phyloP scores from a whole-genome alignment of 2,113 vertebrate species.

The Neoarius graeffei region DNA sequence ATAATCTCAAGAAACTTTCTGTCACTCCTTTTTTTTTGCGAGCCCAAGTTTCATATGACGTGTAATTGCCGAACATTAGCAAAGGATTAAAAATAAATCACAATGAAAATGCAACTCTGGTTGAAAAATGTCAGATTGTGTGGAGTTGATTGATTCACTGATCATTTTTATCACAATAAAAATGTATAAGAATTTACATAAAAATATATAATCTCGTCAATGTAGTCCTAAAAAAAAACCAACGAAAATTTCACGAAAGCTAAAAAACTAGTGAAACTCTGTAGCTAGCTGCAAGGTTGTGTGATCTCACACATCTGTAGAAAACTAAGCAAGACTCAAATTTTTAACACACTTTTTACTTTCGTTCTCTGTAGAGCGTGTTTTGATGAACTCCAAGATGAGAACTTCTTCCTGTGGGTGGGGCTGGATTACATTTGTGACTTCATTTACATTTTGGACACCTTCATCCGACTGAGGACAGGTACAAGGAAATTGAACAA shows the following conservation, averaged over 20 bases:
- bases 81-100: background rate
- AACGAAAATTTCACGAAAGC: background rate
- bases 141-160: background rate
- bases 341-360: background rate
- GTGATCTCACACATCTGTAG: background rate
- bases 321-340: background rate
- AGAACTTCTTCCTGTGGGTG: conserved; percentile 83
- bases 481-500: conserved; percentile 66
- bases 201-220: background rate
- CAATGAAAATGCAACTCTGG: background rate
- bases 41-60: background rate
- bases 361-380: conserved; percentile 79
- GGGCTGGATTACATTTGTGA: conserved; percentile 89
- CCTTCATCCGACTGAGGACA: conserved; percentile 83
- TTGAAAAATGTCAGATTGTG: background rate
- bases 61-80: background rate
- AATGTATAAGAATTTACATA: background rate
- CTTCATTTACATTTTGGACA: conserved; percentile 81
- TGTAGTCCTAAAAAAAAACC: no score
- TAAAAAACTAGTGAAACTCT: background rate
- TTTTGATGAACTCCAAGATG: conserved; percentile 83
- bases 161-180: background rate
- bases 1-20: background rate
- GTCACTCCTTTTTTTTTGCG: background rate
- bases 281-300: background rate